These are phyloP conservation scores for Orthosia cruda DNA, from an alignment of 2,888 invertebrate species.

Conservation along the genomic window DNA sequence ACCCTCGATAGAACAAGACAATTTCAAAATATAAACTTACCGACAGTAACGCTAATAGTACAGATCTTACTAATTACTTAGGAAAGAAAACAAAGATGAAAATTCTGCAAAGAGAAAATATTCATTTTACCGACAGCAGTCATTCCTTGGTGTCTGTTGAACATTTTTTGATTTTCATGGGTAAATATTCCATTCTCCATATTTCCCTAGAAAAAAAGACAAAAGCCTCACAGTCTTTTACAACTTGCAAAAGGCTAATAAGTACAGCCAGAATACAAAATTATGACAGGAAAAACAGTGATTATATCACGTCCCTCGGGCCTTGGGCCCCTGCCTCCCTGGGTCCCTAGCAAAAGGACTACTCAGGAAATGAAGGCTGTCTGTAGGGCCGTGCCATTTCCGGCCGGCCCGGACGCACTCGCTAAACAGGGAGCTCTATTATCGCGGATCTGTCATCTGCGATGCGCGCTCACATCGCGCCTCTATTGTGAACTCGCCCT, in stretches of 20 bases:
- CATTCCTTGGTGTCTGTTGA: background rate
- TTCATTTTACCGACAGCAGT: background rate
- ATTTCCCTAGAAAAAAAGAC: slow-evolving; percentile 21
- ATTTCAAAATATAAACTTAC: too few species aligned
- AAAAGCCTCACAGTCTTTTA: slow-evolving; percentile 32
- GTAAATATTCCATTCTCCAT: slow-evolving; percentile 20
- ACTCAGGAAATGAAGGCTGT: slow-evolving; percentile 89
- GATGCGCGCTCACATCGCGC: slow-evolving; percentile 78
- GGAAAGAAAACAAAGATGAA: background rate
- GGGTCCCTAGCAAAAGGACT: slow-evolving; percentile 79
- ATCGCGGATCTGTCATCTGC: slow-evolving; percentile 81
- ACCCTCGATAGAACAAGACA: too few species aligned
- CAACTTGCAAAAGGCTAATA: slow-evolving; percentile 52
- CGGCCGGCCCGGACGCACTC: slow-evolving; percentile 82
- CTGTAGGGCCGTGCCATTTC: slow-evolving; percentile 86
- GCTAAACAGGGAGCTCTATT: slow-evolving; percentile 82
- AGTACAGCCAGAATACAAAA: slow-evolving; percentile 58
- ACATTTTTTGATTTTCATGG: slow-evolving; percentile 25
- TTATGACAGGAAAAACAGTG: slow-evolving; percentile 67
- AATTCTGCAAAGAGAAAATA: background rate
- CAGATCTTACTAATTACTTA: background rate
- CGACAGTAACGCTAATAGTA: too few species aligned
- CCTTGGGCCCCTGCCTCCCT: slow-evolving; percentile 51
- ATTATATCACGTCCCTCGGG: slow-evolving; percentile 69
- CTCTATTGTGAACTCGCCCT: slow-evolving; percentile 75